Evolutionary conservation across 2,113 vertebrate genomes (phyloP).

Genomic region (Vidua macroura): DNA sequence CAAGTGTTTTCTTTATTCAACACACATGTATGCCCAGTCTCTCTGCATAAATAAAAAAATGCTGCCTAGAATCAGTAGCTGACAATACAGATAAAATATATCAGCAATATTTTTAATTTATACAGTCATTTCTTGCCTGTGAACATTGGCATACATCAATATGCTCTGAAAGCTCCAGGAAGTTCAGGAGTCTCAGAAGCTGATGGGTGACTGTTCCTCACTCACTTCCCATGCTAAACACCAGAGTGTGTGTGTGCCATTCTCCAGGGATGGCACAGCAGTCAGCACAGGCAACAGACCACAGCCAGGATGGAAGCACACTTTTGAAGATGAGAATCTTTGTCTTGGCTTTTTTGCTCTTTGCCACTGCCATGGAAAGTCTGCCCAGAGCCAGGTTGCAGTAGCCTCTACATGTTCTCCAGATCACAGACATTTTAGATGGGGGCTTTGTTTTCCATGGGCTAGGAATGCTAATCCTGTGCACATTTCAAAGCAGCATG

Average conservation of each 20-base stretch:
- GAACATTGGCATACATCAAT: background rate
- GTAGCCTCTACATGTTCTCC: background rate
- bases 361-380: background rate
- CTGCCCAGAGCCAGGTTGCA: background rate
- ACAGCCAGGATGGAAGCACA: background rate
- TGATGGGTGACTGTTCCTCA: background rate
- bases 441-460: background rate
- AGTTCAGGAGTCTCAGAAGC: background rate
- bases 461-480: background rate
- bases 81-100: background rate
- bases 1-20: background rate
- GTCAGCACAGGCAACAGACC: background rate
- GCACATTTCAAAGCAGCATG: background rate
- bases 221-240: background rate
- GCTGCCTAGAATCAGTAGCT: background rate
- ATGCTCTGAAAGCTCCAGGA: background rate
- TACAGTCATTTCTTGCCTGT: background rate
- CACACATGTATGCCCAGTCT: background rate
- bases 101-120: background rate
- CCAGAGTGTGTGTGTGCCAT: accelerated
- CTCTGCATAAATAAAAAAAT: background rate
- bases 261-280: background rate
- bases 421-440: background rate
- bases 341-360: background rate
- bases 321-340: background rate